Evolutionary conservation across 2,797 vertebrate species (phyloP).

Genomic region (Rhinophrynus dorsalis): DNA sequence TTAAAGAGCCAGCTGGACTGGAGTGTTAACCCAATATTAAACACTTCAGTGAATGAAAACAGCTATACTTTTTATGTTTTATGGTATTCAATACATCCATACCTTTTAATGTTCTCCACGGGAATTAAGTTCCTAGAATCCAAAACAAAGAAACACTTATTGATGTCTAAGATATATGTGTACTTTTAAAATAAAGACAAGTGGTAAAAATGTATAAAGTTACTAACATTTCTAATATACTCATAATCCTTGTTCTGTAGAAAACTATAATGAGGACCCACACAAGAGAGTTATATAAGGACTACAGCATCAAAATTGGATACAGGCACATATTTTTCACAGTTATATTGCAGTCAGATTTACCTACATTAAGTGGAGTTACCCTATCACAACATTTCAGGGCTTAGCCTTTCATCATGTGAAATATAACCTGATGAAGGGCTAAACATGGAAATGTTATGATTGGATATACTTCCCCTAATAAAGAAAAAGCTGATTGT

Average conservation of each 20-base stretch:
- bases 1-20: slow-evolving; percentile 33
- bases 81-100: slow-evolving; percentile 13
- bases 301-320: too few relatives aligned
- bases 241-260: slow-evolving; percentile 2
- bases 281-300: slow-evolving; percentile 18
- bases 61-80: slow-evolving; percentile 33
- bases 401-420: too few relatives aligned
- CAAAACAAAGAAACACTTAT: slow-evolving; percentile 32
- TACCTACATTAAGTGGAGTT: too few relatives aligned
- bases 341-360: too few relatives aligned
- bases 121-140: slow-evolving; percentile 25
- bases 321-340: too few relatives aligned
- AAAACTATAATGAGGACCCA: slow-evolving; percentile 9
- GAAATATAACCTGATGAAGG: too few relatives aligned
- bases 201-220: not conserved
- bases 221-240: slow-evolving; percentile 3
- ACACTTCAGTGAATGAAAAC: slow-evolving; percentile 33
- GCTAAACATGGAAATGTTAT: too few relatives aligned
- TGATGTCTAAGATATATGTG: slow-evolving; percentile 26
- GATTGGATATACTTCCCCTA: too few relatives aligned
- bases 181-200: slow-evolving; percentile 23
- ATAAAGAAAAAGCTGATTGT: too few relatives aligned
- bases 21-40: slow-evolving; percentile 44
- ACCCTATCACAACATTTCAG: too few relatives aligned
- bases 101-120: slow-evolving; percentile 30